These are phyloP conservation scores for Camponotus pennsylvanicus DNA, from an alignment of 1,140 invertebrate genomes.

Conservation along the genomic window DNA sequence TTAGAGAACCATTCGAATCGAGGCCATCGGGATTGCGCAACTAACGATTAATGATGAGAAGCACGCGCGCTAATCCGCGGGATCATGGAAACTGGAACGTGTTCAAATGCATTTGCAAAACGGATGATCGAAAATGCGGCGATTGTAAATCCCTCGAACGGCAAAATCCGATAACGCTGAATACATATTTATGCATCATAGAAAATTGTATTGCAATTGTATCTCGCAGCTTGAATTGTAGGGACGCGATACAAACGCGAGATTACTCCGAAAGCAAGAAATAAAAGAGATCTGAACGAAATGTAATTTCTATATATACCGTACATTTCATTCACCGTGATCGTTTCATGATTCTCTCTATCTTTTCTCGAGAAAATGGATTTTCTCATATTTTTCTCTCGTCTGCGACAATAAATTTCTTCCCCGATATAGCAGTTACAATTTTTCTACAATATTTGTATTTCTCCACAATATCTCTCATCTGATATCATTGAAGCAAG, in stretches of 20 bases:
- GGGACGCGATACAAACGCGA: not conserved
- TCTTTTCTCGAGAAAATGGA: slow-evolving; percentile 8
- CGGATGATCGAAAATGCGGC: slow-evolving; percentile 45
- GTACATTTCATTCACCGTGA: not conserved
- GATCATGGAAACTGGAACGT: slow-evolving; percentile 68
- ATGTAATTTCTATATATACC: not conserved
- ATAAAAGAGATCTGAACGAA: not conserved
- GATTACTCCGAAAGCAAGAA: slow-evolving; percentile 28
- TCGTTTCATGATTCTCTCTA: slow-evolving; percentile 1
- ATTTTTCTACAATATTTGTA: slow-evolving; percentile 6
- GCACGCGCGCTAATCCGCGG: slow-evolving; percentile 52
- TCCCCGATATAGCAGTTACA: not conserved
- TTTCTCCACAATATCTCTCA: no score
- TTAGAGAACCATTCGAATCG: slow-evolving; percentile 52
- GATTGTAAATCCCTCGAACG: slow-evolving; percentile 74
- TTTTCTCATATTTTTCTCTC: slow-evolving; percentile 20
- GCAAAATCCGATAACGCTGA: slow-evolving; percentile 69
- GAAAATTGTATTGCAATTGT: slow-evolving; percentile 50
- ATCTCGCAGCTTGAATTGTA: slow-evolving; percentile 50
- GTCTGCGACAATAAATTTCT: not conserved
- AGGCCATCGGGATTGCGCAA: slow-evolving; percentile 63
- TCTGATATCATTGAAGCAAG: not conserved
- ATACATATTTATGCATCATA: slow-evolving; percentile 65
- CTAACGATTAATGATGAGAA: slow-evolving; percentile 73
- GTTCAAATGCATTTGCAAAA: slow-evolving; percentile 52